Evolutionary conservation across 2,797 vertebrate species (phyloP).

Genomic region (Glossophaga mutica): DNA sequence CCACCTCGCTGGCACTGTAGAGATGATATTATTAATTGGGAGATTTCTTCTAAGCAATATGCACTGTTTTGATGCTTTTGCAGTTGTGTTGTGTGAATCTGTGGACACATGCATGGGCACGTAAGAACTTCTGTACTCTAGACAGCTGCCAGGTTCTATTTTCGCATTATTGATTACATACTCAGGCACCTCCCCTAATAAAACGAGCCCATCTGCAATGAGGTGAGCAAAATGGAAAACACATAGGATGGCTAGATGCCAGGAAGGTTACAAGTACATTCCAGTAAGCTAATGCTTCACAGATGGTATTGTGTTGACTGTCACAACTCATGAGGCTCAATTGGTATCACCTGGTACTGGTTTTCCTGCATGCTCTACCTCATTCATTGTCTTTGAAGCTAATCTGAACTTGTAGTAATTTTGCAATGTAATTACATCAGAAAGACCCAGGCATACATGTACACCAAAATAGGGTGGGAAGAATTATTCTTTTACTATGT

Average conservation of each 20-base stretch:
- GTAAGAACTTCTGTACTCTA: not conserved
- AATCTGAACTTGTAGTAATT: slow-evolving; percentile 11
- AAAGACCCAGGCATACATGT: not conserved
- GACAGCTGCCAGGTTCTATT: not conserved
- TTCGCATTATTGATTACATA: slow-evolving; percentile 37
- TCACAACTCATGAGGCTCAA: slow-evolving; percentile 32
- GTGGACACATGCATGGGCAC: not conserved
- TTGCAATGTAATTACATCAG: not conserved
- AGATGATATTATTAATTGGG: not conserved
- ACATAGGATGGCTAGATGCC: slow-evolving; percentile 34
- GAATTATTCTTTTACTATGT: not conserved
- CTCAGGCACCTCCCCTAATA: slow-evolving; percentile 19
- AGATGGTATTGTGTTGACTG: not conserved
- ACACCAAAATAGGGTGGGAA: not conserved
- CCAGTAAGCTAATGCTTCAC: slow-evolving; percentile 24
- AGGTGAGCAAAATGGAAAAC: slow-evolving; percentile 61
- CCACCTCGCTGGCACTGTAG: not conserved
- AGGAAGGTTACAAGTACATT: slow-evolving; percentile 6
- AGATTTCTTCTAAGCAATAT: not conserved
- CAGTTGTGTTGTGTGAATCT: not conserved
- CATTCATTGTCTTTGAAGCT: slow-evolving; percentile 40
- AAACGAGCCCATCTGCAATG: slow-evolving; percentile 40
- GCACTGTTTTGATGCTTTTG: not conserved
- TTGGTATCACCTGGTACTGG: not conserved
- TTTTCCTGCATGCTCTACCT: not conserved